phyloP scores from a whole-genome alignment of 1,140 invertebrate genomes.

The Bombus fervidus region DNA sequence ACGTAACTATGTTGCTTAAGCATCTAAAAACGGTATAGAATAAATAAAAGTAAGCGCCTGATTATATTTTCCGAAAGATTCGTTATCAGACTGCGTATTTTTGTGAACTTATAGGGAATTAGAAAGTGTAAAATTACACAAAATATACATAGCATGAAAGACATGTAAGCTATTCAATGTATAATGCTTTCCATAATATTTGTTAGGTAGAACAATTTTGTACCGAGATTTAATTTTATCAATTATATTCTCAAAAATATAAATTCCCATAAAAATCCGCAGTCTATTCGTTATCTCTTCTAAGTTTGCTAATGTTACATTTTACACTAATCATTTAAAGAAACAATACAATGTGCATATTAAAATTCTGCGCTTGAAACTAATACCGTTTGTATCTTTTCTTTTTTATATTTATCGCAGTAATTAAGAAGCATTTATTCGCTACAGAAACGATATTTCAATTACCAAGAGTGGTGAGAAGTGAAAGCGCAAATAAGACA shows the following conservation, averaged over 20 bases:
- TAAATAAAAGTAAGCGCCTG: neutral
- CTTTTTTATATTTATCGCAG: neutral
- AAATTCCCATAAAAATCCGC: too few species aligned
- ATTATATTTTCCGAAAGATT: neutral
- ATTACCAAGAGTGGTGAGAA: slow-evolving; percentile 85
- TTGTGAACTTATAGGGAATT: too few species aligned
- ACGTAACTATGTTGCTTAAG: neutral
- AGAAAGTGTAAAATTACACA: too few species aligned
- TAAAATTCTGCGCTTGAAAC: neutral
- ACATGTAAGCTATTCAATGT: too few species aligned
- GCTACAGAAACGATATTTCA: neutral
- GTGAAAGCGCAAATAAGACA: slow-evolving; percentile 84
- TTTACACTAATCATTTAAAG: neutral
- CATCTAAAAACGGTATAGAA: neutral
- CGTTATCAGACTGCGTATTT: neutral
- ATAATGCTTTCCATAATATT: too few species aligned
- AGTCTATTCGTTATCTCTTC: too few species aligned
- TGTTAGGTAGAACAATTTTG: too few species aligned
- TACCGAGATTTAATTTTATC: too few species aligned
- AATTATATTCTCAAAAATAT: too few species aligned
- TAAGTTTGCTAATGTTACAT: neutral
- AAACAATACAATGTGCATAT: neutral
- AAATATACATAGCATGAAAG: too few species aligned
- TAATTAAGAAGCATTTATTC: neutral
- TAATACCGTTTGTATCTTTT: too few species aligned